phyloP scores from a whole-genome alignment of 2,113 vertebrate species.

The Lipotes vexillifer region DNA sequence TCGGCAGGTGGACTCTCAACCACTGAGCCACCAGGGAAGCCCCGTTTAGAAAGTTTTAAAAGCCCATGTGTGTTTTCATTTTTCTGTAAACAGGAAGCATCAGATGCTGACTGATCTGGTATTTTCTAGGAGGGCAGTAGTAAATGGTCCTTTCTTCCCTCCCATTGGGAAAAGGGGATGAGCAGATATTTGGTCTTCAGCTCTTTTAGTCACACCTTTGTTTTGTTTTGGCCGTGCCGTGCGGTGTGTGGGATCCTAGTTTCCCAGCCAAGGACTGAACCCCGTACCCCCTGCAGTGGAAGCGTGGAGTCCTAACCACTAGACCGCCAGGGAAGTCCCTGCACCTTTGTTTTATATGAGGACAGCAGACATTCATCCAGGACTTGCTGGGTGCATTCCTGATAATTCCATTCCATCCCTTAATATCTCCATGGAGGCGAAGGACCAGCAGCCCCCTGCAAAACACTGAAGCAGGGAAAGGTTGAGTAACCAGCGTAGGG shows the following conservation, averaged over 20 bases:
- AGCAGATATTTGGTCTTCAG: not conserved
- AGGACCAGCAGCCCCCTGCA: not conserved
- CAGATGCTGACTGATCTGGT: not conserved
- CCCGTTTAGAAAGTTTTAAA: not conserved
- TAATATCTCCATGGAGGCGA: not conserved
- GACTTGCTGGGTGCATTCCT: not conserved
- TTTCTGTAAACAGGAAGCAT: constrained; percentile 25
- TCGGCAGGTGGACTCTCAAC: too few species aligned
- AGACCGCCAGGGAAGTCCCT: too few species aligned
- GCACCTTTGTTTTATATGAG: not conserved
- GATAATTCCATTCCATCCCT: not conserved
- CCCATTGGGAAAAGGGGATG: not conserved
- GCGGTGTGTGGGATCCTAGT: too few species aligned
- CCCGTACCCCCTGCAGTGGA: too few species aligned
- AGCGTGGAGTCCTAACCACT: too few species aligned
- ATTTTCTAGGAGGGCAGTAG: not conserved
- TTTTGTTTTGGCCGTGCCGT: not conserved
- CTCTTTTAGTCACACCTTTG: not conserved
- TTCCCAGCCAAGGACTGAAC: too few species aligned
- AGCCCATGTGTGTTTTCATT: not conserved
- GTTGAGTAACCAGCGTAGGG: not conserved
- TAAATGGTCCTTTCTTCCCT: not conserved
- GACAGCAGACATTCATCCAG: not conserved
- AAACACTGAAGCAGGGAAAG: too few species aligned
- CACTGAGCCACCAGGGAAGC: too few species aligned